Conservation (phyloP, 2,797 vertebrate genomes). For the Florisuga fusca region DNA sequence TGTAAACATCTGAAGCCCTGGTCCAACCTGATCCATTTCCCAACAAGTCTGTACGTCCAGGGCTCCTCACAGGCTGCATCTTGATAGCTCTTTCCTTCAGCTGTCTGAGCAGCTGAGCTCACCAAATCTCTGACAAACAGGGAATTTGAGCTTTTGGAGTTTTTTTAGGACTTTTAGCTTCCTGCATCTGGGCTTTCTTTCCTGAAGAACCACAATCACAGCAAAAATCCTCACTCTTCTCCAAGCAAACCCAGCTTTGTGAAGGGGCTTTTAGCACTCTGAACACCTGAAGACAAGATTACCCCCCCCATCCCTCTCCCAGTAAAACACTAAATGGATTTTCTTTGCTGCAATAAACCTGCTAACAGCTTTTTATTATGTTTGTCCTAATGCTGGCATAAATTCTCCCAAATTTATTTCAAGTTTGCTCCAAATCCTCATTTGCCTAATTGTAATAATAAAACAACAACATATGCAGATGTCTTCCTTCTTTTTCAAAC, state of each 20-base stretch:
- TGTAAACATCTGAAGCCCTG: background rate
- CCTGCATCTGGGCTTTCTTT: background rate
- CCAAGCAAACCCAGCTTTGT: background rate
- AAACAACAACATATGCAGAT: constrained; percentile 65
- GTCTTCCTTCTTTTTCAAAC: constrained; percentile 62
- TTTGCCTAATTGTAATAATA: constrained; percentile 74
- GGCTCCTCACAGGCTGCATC: background rate
- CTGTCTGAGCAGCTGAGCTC: background rate
- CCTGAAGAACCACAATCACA: background rate
- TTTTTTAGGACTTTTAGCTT: background rate
- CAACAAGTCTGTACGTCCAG: background rate
- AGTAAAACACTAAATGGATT: background rate
- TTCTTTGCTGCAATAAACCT: background rate
- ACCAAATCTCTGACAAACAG: background rate
- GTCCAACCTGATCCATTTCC: background rate
- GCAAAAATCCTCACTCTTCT: background rate
- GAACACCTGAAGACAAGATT: background rate
- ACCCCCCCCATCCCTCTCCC: background rate
- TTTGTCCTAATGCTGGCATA: constrained; percentile 41
- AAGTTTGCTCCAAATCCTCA: constrained; percentile 68
- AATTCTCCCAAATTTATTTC: constrained; percentile 61
- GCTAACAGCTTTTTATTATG: background rate
- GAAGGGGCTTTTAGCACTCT: background rate
- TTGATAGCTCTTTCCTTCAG: background rate
- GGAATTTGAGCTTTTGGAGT: background rate